These are phyloP conservation scores for Protophormia terraenovae DNA, from an alignment of 2,888 invertebrate species.

Conservation along the genomic window DNA sequence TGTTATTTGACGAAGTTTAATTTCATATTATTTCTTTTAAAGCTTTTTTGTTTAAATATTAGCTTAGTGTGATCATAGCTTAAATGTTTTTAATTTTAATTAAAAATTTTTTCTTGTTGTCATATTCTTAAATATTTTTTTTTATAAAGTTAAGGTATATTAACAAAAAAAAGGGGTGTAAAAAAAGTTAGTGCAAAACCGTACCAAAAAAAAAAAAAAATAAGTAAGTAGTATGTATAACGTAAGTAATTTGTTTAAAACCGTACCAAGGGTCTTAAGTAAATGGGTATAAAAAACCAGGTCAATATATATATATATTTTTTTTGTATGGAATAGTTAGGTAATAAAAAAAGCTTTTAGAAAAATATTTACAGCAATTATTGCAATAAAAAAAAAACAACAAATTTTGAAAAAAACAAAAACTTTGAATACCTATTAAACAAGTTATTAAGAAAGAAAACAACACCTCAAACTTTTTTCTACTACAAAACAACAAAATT, in stretches of 20 bases:
- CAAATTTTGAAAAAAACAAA: conserved; percentile 3
- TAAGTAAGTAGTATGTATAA: background rate
- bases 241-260: background rate
- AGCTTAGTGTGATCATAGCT: too few species aligned
- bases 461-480: conserved; percentile 41
- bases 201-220: conserved; percentile 20
- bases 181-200: conserved; percentile 49
- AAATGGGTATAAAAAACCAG: background rate
- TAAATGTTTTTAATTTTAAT: too few species aligned
- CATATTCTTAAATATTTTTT: conserved; percentile 37
- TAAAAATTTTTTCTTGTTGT: too few species aligned
- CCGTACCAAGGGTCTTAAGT: conserved; percentile 36
- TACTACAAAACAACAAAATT: conserved; percentile 27
- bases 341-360: conserved; percentile 50
- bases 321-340: background rate
- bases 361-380: conserved; percentile 67
- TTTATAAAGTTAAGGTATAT: background rate
- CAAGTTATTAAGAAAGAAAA: too few species aligned
- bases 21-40: too few species aligned
- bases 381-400: conserved; percentile 17
- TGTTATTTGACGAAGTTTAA: too few species aligned
- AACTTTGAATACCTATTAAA: too few species aligned
- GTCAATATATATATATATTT: conserved; percentile 5
- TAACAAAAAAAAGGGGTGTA: background rate
- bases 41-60: too few species aligned